These are phyloP conservation scores for Procambarus clarkii DNA, from an alignment of 1,140 invertebrate species.

Conservation along the genomic window DNA sequence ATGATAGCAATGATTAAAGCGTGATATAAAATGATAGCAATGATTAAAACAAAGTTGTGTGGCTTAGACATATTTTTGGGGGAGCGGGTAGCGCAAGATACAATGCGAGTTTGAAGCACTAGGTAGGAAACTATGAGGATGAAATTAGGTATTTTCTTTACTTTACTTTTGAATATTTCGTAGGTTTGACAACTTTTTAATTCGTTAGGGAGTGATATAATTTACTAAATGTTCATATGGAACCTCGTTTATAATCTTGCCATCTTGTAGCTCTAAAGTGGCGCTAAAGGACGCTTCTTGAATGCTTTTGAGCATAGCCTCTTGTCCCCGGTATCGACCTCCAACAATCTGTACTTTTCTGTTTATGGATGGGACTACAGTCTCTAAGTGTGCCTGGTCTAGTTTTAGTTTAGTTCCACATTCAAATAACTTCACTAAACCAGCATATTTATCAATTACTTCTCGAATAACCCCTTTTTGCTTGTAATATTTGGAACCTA, in stretches of 20 bases:
- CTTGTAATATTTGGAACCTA: conserved; percentile 93
- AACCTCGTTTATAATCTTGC: conserved; percentile 58
- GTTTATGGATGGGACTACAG: conserved; percentile 92
- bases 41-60: no score
- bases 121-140: neutral
- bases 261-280: conserved; percentile 71
- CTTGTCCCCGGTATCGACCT: conserved; percentile 87
- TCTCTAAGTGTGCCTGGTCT: conserved; percentile 93
- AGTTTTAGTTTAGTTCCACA: conserved; percentile 85
- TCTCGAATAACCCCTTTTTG: conserved; percentile 89
- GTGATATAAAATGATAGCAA: no score
- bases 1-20: no score
- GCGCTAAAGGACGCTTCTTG: conserved; percentile 86
- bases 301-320: conserved; percentile 83
- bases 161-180: neutral
- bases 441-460: conserved; percentile 87
- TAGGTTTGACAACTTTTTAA: neutral
- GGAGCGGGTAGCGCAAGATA: neutral
- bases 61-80: no score
- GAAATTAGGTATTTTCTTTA: neutral
- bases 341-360: conserved; percentile 81
- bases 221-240: conserved; percentile 72
- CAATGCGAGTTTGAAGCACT: neutral
- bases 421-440: conserved; percentile 87
- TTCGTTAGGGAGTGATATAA: conserved; percentile 7